Evolutionary conservation across 2,888 invertebrate species (phyloP), one percentile per base, ranked within the genome.

Genomic region (Euplexia lucipara): DNA sequence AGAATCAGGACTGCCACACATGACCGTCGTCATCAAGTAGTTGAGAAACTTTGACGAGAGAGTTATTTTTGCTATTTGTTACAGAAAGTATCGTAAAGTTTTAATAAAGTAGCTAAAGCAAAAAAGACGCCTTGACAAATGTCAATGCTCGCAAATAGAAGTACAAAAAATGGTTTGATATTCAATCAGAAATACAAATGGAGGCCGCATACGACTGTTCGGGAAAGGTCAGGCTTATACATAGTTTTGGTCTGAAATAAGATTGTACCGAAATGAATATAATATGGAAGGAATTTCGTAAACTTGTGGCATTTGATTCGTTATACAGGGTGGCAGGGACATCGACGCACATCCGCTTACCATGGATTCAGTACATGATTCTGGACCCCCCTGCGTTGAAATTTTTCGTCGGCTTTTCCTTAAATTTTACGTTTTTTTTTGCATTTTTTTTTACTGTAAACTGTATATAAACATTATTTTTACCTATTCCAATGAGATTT

Each of bases 151-250:
- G 35, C n/a, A 30, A 51, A 57, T 53, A 42, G 8, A 54, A 47
- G 54, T 12, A 39, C 42, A 48, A 61, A 49, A 10, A 57, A 70
- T 57, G 41, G 58, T 73, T 73, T 54, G 45, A 54, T 78, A 72
- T 75, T 67, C 54, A 62, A 73, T 78, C 61, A 62, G 45, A 56
- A 62, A 78, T 42, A 58, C 44, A 42, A 58, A 53, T 26, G 58
- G 35, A 51, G 47, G 47, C 53, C 42, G 32, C 53, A 22, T 58
- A 16, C 32, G 32, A 42, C 32, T 51, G 68, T 57, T 48, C 32
- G 49, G 20, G 49, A 45, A 58, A 64, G 58, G 77, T 77, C 54
- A 39, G 39, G 18, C 37, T 37, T 53, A 16, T 18, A 37, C 47
- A 47, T 45, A 51, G 57, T 53, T 10, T 22, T 18, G 39, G 41